A percentile compares a stretch with the other conserved stretches of the same genome.
Evolutionary conservation across 2,888 invertebrate genomes (phyloP).

Genomic region (Maniola hyperantus): DNA sequence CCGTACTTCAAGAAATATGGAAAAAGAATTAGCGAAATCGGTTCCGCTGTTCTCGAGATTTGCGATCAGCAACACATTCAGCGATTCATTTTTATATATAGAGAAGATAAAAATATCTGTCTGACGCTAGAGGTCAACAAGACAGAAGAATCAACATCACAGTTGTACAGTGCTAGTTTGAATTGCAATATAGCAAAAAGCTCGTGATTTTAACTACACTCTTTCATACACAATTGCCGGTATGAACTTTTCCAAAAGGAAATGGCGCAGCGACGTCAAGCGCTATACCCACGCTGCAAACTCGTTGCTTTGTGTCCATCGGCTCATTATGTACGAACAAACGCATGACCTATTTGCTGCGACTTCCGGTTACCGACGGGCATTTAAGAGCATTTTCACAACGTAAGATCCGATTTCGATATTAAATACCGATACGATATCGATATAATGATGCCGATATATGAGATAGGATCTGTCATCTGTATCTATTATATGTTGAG

Average conservation of each 20-base stretch:
- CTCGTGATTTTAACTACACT: constrained; percentile 1
- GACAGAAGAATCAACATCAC: no score
- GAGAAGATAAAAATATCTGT: no score
- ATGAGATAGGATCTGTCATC: no score
- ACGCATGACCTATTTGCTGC: constrained; percentile 39
- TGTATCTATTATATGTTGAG: no score
- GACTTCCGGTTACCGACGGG: constrained; percentile 30
- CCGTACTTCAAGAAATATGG: no score
- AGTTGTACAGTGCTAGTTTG: not conserved
- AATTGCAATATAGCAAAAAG: not conserved
- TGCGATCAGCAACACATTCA: no score
- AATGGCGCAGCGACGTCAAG: constrained; percentile 32
- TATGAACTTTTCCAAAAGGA: constrained; percentile 32
- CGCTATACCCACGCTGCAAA: constrained; percentile 31
- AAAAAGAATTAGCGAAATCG: no score
- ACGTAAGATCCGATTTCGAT: not conserved
- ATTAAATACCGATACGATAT: not conserved
- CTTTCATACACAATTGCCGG: constrained; percentile 15
- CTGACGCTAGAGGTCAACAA: no score
- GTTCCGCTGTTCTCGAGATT: no score
- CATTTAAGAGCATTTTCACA: constrained; percentile 4
- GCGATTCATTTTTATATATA: no score
- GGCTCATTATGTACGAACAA: constrained; percentile 39
- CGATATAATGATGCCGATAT: not conserved
- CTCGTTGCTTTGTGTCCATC: constrained; percentile 40